Base-by-base conservation (phyloP, 2,113 vertebrate genomes). In the Henicopernis longicauda region DNA sequence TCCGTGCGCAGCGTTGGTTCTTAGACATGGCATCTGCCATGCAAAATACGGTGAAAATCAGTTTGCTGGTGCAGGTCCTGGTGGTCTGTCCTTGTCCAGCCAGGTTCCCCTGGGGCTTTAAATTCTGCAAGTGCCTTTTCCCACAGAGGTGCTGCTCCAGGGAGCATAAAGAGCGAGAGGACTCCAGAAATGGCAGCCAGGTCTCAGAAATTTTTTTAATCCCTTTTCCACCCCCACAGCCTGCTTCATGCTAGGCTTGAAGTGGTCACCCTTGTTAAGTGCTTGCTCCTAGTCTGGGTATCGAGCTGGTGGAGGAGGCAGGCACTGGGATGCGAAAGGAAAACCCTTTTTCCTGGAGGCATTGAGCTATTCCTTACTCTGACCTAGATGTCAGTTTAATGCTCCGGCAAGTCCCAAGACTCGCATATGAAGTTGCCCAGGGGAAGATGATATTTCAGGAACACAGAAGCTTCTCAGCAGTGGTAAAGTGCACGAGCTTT, bases 341-440 rank as follows among this genome's bases (percentile, higher is more conserved):
- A 95, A 96, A 55, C 97, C 95, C 96, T 93, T 95, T 96, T 90
- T 96, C 95, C 96, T 96, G 97, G 86, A 96, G 95, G 97, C 86
- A 1, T 13, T 31, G 96, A 86, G 88, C 96, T 89, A 69, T 94
- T 96, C 93, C 96, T 90, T 66, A 4, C 88, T 8, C n/a, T 96
- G 95, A 97, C 96, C 96, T 94, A 97, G 86, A 96, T 97, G 95
- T 94, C 88, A 86, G 73, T 26, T 89, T 34, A 84, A 91, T 80
- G 96, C 96, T 97, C 87, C 14, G 3, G 91, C 90, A 38, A 88
- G 92, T 90, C 92, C 96, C 71, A 63, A 50, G 90, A 61, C 67
- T 87, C 42, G 52, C 84, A 65, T 63, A 63, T 49, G 79, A 88
- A 92, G 92, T 62, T 90, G 96, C 97, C 94, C 90, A 59, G 88